Percentiles rank a stretch among this genome's conserved stretches.
Conservation (phyloP, 64 coral and sea anemone species). For the Stichodactyla mertensii region DNA sequence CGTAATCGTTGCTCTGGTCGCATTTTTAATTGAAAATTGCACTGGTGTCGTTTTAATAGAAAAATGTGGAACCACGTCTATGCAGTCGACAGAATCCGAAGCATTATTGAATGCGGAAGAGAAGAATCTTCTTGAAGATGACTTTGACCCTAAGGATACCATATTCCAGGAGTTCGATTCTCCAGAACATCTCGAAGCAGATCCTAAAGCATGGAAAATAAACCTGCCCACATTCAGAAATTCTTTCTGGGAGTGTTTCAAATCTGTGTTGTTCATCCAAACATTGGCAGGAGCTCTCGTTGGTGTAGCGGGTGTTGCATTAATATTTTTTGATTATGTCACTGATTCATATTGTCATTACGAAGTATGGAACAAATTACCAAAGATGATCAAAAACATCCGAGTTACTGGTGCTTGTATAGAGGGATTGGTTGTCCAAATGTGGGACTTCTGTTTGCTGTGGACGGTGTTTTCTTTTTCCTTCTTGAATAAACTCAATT, state of each 20-base stretch:
- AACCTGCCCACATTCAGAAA: conserved; percentile 26
- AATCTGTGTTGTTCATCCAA: conserved; percentile 19
- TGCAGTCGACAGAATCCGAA: background rate
- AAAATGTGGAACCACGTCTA: conserved; percentile 16
- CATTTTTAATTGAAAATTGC: conserved; percentile 1
- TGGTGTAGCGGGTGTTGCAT: conserved; percentile 27
- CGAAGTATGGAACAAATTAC: conserved; percentile 32
- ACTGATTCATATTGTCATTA: conserved; percentile 44
- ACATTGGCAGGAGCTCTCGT: conserved; percentile 19
- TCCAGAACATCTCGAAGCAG: background rate
- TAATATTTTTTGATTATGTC: conserved; percentile 50
- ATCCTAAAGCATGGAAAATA: conserved; percentile 26
- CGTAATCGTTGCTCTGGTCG: too few relatives aligned
- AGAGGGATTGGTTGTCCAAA: conserved; percentile 44
- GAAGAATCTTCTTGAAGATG: too few relatives aligned
- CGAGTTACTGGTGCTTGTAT: conserved; percentile 27
- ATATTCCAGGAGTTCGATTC: too few relatives aligned
- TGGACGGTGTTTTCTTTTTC: conserved; percentile 42
- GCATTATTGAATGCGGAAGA: too few relatives aligned
- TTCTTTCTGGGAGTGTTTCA: background rate
- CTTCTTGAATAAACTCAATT: conserved; percentile 55
- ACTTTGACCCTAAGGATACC: too few relatives aligned
- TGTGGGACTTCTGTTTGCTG: conserved; percentile 45
- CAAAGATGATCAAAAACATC: conserved; percentile 28
- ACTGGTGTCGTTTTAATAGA: conserved; percentile 1